Evolutionary conservation across 2,113 vertebrate species (phyloP).

Genomic region (Catharus bicknelli): DNA sequence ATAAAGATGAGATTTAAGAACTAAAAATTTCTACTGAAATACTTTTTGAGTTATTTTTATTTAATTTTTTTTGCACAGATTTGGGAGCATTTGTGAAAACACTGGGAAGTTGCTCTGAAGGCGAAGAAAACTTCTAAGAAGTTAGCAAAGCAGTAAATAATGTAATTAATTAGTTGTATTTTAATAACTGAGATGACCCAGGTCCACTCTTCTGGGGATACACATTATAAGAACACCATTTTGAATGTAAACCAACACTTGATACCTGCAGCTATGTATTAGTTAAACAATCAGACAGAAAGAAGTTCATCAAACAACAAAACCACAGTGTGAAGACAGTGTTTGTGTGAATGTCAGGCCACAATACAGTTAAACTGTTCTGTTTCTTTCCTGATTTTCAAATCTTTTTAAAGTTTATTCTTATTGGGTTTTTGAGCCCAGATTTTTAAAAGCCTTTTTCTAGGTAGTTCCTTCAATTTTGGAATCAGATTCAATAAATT

Average conservation of each 20-base stretch:
- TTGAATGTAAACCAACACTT: neutral
- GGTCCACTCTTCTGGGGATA: neutral
- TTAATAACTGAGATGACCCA: neutral
- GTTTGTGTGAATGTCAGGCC: neutral
- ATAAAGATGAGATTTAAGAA: neutral
- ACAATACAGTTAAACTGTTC: accelerated
- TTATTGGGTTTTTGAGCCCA: neutral
- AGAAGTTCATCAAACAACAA: neutral
- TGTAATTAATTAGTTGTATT: neutral
- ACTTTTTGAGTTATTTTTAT: neutral
- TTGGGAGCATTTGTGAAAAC: neutral
- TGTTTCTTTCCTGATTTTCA: neutral
- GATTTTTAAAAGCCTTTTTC: neutral
- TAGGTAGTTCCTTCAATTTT: neutral
- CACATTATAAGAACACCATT: neutral
- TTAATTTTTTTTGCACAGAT: neutral
- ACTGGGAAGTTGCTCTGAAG: neutral
- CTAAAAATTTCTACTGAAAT: neutral
- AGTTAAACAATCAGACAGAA: neutral
- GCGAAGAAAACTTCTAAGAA: neutral
- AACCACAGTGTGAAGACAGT: neutral
- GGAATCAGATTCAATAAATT: neutral
- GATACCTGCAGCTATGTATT: neutral
- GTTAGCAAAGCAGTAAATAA: neutral
- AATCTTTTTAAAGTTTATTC: neutral